Base-by-base conservation (phyloP, 2,888 invertebrate species). In the Dysmachus trigonus region DNA sequence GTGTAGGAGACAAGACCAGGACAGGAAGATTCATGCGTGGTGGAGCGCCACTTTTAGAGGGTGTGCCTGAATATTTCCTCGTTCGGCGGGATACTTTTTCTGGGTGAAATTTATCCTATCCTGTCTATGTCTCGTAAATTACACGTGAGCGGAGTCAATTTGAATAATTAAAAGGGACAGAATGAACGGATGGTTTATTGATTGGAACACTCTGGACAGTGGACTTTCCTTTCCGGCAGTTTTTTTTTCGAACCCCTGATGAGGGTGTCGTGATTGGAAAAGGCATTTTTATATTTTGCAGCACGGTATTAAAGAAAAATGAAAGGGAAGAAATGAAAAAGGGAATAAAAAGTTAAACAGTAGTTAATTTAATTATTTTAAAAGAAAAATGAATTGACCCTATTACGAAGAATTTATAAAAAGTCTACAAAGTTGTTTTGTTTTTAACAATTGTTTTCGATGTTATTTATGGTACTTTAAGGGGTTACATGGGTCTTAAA, bases 121-220 rank as follows among this genome's bases (percentile, higher is more conserved):
- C 77, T 38, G 62, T 18, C 77, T 47, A 30, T 47, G 47, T 47
- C 38, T 51, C 47, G 30, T 41, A 41, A 41, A 77, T 41, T 30
- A 77, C 22, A 35, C 31, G 62, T 31, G 81, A 82, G 51, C 18
- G 62, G 22, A 33, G 81, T 82, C 81, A 82, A 82, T 82, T 62
- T 82, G 27, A 82, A 82, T 82, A 82, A 82, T 82, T 82, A 82
- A 82, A 62, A 33, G 81, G 81, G 62, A 82, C n/a, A 82, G 33
- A 8, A 31, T 62, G 62, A 47, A 51, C 47, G 47, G 30, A 27
- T 30, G 6, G 5, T 22, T 47, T 77, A 77, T 77, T 51, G 77
- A 77, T 77, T 77, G 73, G 10, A 22, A 22, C 6, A 3, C 47
- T 47, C 18, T 47, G 47, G 5, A 6, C 38, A 7, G 10, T 62